phyloP scores from a whole-genome alignment of 2,113 vertebrate species.

The Ranitomeya imitator region DNA sequence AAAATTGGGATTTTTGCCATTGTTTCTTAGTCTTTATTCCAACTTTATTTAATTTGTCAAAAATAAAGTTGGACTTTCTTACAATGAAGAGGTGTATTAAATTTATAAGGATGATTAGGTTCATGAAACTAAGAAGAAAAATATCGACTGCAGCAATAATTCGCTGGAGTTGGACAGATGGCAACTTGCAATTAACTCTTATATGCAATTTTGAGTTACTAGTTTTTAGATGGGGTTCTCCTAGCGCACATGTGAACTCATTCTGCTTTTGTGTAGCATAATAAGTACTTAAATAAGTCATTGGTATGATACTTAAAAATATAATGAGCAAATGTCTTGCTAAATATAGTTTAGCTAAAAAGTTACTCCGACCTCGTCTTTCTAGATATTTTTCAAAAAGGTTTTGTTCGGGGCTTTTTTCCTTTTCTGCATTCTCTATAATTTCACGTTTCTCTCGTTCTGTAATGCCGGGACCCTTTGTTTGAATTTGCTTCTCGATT shows the following conservation, averaged over 20 bases:
- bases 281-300: conserved; percentile 94
- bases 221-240: conserved; percentile 86
- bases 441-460: conserved; percentile 94
- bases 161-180: conserved; percentile 94
- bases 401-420: conserved; percentile 98
- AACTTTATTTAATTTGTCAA: conserved; percentile 98
- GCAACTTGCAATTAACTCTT: conserved; percentile 93
- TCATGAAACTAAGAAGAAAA: conserved; percentile 90
- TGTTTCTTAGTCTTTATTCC: conserved; percentile 94
- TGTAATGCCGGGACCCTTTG: conserved; percentile 94
- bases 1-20: conserved; percentile 98
- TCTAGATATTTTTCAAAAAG: conserved; percentile 98
- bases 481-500: conserved; percentile 99
- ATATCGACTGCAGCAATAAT: conserved; percentile 95
- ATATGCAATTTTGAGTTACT: conserved; percentile 80
- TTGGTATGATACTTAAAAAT: conserved; percentile 94
- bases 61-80: conserved; percentile 98
- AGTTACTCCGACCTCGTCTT: conserved; percentile 93
- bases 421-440: conserved; percentile 98
- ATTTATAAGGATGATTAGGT: conserved; percentile 94
- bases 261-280: conserved; percentile 95
- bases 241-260: conserved; percentile 93
- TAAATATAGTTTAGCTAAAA: conserved; percentile 94
- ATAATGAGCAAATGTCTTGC: conserved; percentile 92
- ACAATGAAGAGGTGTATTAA: conserved; percentile 96